Evolutionary conservation across 2,113 vertebrate species (phyloP), one percentile per base, ranked within the genome.

Genomic region (Hyperoodon ampullatus): DNA sequence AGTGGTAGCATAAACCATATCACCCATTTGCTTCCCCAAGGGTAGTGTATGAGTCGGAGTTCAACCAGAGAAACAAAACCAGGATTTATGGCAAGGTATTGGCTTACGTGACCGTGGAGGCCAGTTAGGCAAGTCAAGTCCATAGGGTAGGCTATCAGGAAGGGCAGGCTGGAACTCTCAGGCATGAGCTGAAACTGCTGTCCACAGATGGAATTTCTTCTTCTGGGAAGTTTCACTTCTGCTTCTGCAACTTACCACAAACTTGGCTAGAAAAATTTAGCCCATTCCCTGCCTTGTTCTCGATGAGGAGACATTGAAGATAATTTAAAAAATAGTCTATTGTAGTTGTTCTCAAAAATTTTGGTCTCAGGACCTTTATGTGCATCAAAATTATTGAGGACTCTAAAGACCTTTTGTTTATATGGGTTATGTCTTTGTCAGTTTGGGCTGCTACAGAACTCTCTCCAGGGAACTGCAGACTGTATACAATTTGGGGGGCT

Each of bases 291-390:
- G 47, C 65, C 50, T 80, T 80, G 39, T 35, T 83, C 83, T 74
- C 70, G 42, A 85, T 68, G 50, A 95, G 15, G n/a, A 78, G 28
- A 78, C 55, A 61, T 1, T 19, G 58, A 80, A n/a, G 50, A 2
- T 75, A n/a, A 74, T 80, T 94, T 81, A 75, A 87, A 94, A 94
- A 81, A 85, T 19, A 86, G n/a, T 77, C 6, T 60, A 30, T 39
- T 68, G 82, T 5, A 13, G 65, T 85, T 85, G 53, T 55, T 90
- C 30, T 55, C 71, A 63, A 85, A 68, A 14, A 65, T 96, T 85
- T 65, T 53, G 23, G 71, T 42, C 65, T 85, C 30, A 58, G 44
- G 58, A 72, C 3, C 15, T 63, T 74, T 50, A 21, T 33, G 66
- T 71, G 19, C 11, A 19, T 60, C 65, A n/a, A 53, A 94, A 82